Conservation (phyloP, 2,888 invertebrate genomes). For the Furcula furcula region DNA sequence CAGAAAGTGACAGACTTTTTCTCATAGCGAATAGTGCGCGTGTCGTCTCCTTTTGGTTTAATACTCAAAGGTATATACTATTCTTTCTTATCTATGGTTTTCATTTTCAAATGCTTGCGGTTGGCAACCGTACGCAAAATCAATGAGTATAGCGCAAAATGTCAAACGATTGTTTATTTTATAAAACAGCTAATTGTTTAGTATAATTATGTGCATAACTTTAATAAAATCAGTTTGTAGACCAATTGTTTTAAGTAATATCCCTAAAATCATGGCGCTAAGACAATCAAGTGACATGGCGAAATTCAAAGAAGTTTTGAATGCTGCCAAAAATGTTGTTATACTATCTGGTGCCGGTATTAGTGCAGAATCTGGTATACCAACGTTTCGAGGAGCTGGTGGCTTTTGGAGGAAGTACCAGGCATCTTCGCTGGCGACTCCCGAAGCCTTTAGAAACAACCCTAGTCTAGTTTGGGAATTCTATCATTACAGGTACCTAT, state of each 20-base stretch:
- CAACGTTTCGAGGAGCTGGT: constrained; percentile 91
- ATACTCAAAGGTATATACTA: too few relatives aligned
- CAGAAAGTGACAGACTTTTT: too few relatives aligned
- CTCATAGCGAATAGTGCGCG: too few relatives aligned
- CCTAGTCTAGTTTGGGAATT: constrained; percentile 95
- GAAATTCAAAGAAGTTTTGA: constrained; percentile 81
- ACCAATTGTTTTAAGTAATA: constrained; percentile 11
- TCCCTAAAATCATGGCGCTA: constrained; percentile 26
- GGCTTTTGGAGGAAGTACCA: constrained; percentile 91
- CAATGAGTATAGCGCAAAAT: too few relatives aligned
- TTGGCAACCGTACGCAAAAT: too few relatives aligned
- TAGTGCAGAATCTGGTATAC: constrained; percentile 93
- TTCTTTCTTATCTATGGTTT: too few relatives aligned
- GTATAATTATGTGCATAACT: constrained; percentile 23
- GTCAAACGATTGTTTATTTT: too few relatives aligned
- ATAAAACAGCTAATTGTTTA: too few relatives aligned
- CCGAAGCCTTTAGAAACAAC: constrained; percentile 85
- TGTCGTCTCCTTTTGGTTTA: too few relatives aligned
- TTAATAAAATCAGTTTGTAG: constrained; percentile 19
- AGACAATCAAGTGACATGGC: constrained; percentile 59
- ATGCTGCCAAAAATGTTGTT: constrained; percentile 84
- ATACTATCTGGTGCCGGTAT: constrained; percentile 90
- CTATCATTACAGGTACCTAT: constrained; percentile 92
- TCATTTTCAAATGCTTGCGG: too few relatives aligned
- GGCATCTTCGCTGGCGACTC: constrained; percentile 85